Conservation (phyloP, 2,888 invertebrate species). For the Papilio demoleus region DNA sequence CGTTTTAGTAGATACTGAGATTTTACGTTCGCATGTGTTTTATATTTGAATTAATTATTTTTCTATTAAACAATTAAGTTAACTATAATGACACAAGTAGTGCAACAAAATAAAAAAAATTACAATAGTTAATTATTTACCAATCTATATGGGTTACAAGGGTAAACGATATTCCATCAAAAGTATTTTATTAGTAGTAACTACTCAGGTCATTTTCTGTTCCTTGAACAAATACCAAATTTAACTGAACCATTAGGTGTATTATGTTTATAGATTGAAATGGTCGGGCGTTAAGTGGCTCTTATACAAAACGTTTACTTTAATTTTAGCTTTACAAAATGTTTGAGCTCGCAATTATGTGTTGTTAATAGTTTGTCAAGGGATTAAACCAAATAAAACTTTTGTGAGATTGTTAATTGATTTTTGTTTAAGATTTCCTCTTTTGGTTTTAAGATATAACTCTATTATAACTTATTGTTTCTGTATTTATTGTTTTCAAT, state of each 20-base stretch:
- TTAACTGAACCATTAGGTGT: constrained; percentile 70
- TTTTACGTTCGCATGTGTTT: background rate
- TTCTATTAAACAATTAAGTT: background rate
- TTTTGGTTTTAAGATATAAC: background rate
- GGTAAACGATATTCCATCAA: background rate
- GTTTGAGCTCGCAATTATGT: constrained; percentile 70
- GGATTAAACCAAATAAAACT: background rate
- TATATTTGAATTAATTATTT: background rate
- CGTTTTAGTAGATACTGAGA: background rate
- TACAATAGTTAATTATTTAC: background rate
- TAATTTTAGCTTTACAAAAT: constrained; percentile 76
- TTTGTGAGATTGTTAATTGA: background rate
- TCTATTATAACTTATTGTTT: too few species aligned
- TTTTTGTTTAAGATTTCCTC: background rate
- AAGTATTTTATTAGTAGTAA: background rate
- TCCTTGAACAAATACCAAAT: constrained; percentile 57
- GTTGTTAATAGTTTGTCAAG: constrained; percentile 33
- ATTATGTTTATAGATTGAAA: constrained; percentile 80
- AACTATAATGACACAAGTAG: background rate
- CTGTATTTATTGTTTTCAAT: background rate
- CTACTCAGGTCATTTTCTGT: constrained; percentile 36
- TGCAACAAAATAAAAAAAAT: background rate
- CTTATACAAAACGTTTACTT: constrained; percentile 79
- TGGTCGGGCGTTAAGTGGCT: constrained; percentile 74
- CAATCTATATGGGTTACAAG: background rate